phyloP scores from a whole-genome alignment of 2,797 vertebrate species.

The Poecilia velifera region DNA sequence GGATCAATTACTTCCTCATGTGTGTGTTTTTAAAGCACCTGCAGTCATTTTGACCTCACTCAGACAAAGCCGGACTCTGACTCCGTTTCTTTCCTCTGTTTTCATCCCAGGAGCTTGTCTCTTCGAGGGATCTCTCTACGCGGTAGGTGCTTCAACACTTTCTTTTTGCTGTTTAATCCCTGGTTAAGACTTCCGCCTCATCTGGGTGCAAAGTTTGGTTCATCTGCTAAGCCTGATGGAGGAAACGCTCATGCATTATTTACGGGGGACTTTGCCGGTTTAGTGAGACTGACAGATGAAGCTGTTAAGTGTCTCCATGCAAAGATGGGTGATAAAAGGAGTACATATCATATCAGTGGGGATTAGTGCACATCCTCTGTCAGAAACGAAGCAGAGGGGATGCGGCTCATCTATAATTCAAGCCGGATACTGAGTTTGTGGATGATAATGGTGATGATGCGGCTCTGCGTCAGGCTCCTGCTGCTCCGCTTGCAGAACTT shows the following conservation, averaged over 20 bases:
- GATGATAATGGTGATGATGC: constrained; percentile 60
- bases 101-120: constrained; percentile 72
- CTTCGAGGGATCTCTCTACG: constrained; percentile 72
- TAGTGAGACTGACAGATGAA: constrained; percentile 34
- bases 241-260: constrained; percentile 68
- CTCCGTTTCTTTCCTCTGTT: not conserved
- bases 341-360: constrained; percentile 38
- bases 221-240: constrained; percentile 42
- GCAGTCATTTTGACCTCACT: not conserved
- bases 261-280: constrained; percentile 46
- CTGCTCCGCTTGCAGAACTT: constrained; percentile 24
- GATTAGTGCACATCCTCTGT: constrained; percentile 34
- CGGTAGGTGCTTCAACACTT: constrained; percentile 70
- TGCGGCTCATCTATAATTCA: constrained; percentile 74
- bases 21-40: not conserved
- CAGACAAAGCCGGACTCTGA: constrained; percentile 10
- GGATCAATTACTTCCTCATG: constrained; percentile 15
- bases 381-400: constrained; percentile 50
- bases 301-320: constrained; percentile 12
- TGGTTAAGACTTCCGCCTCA: not conserved
- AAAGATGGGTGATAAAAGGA: constrained; percentile 26
- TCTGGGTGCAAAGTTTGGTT: constrained; percentile 29
- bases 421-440: constrained; percentile 54
- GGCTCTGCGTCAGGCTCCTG: constrained; percentile 12
- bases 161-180: constrained; percentile 9